phyloP scores from a whole-genome alignment of 2,888 invertebrate genomes.

The Carcina quercana region DNA sequence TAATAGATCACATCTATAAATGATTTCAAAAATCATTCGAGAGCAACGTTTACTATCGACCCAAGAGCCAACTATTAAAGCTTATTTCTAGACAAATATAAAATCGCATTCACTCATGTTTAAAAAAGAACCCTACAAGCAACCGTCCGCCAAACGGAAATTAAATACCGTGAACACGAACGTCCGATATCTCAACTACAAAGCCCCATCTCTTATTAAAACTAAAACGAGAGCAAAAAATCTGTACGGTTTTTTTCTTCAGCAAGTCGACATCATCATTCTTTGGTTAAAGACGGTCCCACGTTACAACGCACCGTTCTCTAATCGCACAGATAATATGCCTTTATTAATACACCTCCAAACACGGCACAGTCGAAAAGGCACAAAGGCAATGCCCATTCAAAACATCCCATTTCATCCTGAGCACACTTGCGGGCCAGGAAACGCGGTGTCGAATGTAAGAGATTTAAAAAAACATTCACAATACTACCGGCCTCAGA shows the following conservation, averaged over 20 bases:
- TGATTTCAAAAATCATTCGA: no score
- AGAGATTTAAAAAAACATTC: slow-evolving; percentile 36
- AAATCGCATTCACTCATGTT: no score
- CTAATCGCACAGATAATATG: slow-evolving; percentile 43
- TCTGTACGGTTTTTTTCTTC: slow-evolving; percentile 18
- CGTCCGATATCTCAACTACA: no score
- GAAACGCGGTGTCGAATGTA: slow-evolving; percentile 69
- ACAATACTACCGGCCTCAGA: slow-evolving; percentile 38
- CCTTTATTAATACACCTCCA: slow-evolving; percentile 51
- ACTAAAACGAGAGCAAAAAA: slow-evolving; percentile 5
- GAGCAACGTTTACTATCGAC: no score
- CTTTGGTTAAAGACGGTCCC: slow-evolving; percentile 33
- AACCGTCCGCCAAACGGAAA: no score
- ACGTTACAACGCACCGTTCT: slow-evolving; percentile 35
- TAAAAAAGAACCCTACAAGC: no score
- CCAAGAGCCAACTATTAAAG: no score
- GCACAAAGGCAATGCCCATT: slow-evolving; percentile 64
- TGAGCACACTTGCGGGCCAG: slow-evolving; percentile 63
- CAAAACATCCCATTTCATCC: slow-evolving; percentile 40
- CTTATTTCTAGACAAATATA: no score
- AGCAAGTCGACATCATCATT: slow-evolving; percentile 10
- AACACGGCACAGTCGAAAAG: slow-evolving; percentile 62
- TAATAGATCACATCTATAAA: no score
- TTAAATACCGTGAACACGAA: no score
- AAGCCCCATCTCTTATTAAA: no score